Percentiles rank a stretch among this genome's conserved stretches.
phyloP scores from a whole-genome alignment of 2,888 invertebrate species.

The Mythimna ferrago region DNA sequence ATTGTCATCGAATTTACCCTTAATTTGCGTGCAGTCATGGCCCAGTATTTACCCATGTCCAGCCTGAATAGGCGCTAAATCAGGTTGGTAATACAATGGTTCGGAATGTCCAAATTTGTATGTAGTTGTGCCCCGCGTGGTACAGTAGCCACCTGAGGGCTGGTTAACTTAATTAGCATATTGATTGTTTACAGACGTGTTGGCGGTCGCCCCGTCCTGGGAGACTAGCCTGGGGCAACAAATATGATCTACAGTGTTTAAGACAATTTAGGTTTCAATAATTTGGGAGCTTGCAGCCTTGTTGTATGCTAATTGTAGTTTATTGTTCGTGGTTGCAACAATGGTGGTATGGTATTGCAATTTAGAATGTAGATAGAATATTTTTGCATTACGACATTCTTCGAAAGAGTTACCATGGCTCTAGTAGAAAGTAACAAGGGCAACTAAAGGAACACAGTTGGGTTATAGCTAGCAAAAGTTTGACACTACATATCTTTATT shows the following conservation, averaged over 20 bases:
- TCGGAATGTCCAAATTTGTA: constrained; percentile 62
- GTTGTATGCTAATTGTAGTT: constrained; percentile 14
- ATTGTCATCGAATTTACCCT: constrained; percentile 17
- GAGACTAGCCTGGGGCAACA: constrained; percentile 50
- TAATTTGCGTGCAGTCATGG: constrained; percentile 25
- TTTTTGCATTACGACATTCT: no score
- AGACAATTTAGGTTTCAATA: constrained; percentile 46
- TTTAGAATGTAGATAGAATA: not conserved
- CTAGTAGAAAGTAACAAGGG: no score
- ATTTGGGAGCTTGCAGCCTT: constrained; percentile 26
- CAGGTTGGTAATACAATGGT: constrained; percentile 59
- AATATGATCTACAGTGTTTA: constrained; percentile 53
- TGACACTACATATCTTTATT: no score
- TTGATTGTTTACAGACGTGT: constrained; percentile 83
- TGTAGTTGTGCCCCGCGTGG: constrained; percentile 56
- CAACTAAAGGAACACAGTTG: no score
- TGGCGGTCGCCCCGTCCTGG: constrained; percentile 43
- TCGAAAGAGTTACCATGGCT: no score
- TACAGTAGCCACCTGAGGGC: constrained; percentile 71
- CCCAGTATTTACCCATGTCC: constrained; percentile 37
- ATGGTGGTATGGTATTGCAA: no score
- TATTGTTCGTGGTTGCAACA: constrained; percentile 8
- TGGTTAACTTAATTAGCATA: constrained; percentile 81
- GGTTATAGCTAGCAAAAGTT: no score
- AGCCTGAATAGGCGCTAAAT: constrained; percentile 57